A percentile compares a stretch with the other conserved stretches of the same genome.
Conservation (phyloP, 2,113 vertebrate species). For the Eonycteris spelaea region DNA sequence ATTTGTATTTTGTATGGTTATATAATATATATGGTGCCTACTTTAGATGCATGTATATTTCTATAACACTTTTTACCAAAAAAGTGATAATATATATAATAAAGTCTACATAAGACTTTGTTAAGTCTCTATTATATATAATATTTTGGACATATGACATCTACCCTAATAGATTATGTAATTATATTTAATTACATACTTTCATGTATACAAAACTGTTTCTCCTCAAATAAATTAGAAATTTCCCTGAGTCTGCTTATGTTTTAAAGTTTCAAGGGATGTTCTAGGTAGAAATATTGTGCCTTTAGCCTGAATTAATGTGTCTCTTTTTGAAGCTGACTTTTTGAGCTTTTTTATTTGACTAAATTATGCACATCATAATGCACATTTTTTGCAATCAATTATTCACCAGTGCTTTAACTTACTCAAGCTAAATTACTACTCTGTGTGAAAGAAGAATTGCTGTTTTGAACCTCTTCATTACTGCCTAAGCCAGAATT, state of each 20-base stretch:
- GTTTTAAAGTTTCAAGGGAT: not conserved
- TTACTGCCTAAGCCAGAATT: slow-evolving; percentile 61
- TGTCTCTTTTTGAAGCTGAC: slow-evolving; percentile 13
- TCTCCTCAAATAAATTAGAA: not conserved
- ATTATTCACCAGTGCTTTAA: slow-evolving; percentile 65
- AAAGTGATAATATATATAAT: not conserved
- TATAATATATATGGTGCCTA: not conserved
- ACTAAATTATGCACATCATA: slow-evolving; percentile 63
- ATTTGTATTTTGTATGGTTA: not conserved
- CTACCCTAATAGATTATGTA: not conserved
- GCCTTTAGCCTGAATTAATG: slow-evolving; percentile 36
- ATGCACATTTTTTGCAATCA: slow-evolving; percentile 71
- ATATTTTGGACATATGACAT: not conserved
- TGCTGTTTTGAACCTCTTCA: slow-evolving; percentile 68
- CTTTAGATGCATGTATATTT: not conserved
- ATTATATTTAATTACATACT: not conserved
- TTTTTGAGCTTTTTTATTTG: slow-evolving; percentile 63
- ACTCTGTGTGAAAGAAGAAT: slow-evolving; percentile 59
- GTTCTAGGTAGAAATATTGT: not conserved
- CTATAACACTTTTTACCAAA: not conserved
- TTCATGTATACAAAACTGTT: not conserved
- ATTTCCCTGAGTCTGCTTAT: not conserved
- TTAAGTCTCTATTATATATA: not conserved
- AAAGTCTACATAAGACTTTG: not conserved
- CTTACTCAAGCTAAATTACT: slow-evolving; percentile 59